Conservation (phyloP, 2,888 invertebrate genomes). For the Leptopilina syphax region DNA sequence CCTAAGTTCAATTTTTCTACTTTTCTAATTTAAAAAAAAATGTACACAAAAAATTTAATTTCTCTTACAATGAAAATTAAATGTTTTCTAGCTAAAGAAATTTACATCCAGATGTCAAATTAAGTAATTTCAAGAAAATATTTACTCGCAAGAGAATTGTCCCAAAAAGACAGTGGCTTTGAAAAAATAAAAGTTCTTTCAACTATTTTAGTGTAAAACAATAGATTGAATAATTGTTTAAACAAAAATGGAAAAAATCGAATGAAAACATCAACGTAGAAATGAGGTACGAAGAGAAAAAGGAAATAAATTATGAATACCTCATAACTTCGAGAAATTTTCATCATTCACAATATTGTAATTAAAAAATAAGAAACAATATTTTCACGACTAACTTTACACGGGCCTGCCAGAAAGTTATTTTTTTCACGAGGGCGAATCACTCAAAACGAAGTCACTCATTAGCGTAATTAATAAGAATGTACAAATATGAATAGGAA, state of each 20-base stretch:
- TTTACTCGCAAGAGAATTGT: too few relatives aligned
- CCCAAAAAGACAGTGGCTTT: too few relatives aligned
- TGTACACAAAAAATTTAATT: too few relatives aligned
- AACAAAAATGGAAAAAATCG: neutral
- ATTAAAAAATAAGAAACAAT: neutral
- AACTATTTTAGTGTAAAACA: neutral
- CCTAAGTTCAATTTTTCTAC: too few relatives aligned
- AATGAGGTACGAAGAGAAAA: conserved; percentile 10
- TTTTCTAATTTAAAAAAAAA: too few relatives aligned
- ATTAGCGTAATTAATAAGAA: conserved; percentile 38
- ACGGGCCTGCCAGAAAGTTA: conserved; percentile 17
- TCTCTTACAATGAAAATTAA: too few relatives aligned
- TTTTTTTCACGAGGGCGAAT: conserved; percentile 36
- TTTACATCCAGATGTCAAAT: too few relatives aligned
- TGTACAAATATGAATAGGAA: conserved; percentile 27
- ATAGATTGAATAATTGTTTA: neutral
- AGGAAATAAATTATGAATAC: conserved; percentile 13
- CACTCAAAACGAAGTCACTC: conserved; percentile 38
- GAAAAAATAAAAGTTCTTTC: neutral
- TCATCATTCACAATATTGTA: neutral
- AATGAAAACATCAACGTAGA: neutral
- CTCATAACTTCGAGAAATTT: conserved; percentile 6
- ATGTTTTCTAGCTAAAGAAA: too few relatives aligned
- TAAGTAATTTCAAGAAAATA: too few relatives aligned
- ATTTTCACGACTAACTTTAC: conserved; percentile 15